Percentiles rank a stretch among this genome's conserved stretches.
Conservation (phyloP, 1,140 invertebrate genomes). For the Drosophila kanapiae region DNA sequence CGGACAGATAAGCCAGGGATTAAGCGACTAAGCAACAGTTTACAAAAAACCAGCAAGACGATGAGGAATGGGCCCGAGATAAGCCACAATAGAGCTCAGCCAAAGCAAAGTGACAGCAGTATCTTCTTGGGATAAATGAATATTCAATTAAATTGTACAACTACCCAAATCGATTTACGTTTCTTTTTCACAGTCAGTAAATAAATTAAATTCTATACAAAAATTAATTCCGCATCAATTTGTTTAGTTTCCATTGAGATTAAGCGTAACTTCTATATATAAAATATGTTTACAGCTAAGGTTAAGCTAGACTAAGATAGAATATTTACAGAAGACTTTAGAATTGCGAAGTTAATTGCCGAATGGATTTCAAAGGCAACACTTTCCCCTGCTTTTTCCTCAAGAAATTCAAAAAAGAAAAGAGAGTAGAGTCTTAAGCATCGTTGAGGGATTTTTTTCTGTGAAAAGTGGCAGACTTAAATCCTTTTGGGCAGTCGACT, state of each 20-base stretch:
- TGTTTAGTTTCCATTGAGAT: neutral
- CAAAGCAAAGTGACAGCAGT: neutral
- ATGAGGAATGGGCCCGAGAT: conserved; percentile 6
- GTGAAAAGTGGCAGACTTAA: conserved; percentile 6
- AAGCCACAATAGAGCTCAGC: conserved; percentile 8
- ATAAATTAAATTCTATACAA: conserved; percentile 2
- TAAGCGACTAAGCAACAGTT: conserved; percentile 56
- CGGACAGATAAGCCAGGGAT: conserved; percentile 37
- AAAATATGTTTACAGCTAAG: too few relatives aligned
- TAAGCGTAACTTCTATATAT: neutral
- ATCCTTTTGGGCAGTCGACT: conserved; percentile 44
- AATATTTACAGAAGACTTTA: neutral
- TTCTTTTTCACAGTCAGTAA: neutral
- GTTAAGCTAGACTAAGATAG: too few relatives aligned
- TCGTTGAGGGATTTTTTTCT: neutral
- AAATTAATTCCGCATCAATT: neutral
- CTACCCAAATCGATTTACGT: conserved; percentile 18
- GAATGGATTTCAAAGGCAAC: too few relatives aligned
- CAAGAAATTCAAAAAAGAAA: neutral
- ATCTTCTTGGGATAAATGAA: conserved; percentile 14
- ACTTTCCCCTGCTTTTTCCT: neutral
- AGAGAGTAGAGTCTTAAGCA: neutral
- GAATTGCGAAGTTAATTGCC: neutral
- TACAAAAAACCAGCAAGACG: conserved; percentile 31
- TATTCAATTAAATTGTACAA: conserved; percentile 30